Evolutionary conservation across 2,113 vertebrate species (phyloP), one percentile per base, ranked within the genome.

Genomic region (Dipodomys ordii): DNA sequence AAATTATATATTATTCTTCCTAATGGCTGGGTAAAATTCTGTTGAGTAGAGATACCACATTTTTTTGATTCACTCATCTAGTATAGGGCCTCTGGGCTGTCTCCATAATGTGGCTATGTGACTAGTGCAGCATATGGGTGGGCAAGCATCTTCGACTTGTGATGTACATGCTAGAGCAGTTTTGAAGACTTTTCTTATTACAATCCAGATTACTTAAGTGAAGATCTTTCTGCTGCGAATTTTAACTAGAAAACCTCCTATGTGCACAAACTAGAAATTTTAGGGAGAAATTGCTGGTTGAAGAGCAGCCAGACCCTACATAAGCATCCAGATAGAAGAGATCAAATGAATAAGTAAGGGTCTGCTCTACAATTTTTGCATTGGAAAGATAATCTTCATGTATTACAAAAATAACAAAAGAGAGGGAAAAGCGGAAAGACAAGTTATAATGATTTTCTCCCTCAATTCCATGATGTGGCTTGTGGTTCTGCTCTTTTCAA

Each of bases 401-500:
- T 4, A 11, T n/a, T n/a, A 57, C n/a, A 77, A 53, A 95, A 88
- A 73, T 32, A 94, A 35, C 67, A 80, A 62, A 11, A 88, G 81
- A 89, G 39, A 25, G 71, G 15, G 22, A 8, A n/a, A 74, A 74
- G 25, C 62, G 60, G 77, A 93, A 86, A 72, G 53, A 49, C 49
- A 57, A 57, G 3, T 57, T 57, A 57, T 13, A 44, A 71, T 76
- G 19, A 76, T 83, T 93, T 91, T 89, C 83, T 79, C 73, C 74
- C 23, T 92, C 7, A 1, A 28, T 86, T 88, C 74, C 62, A 11
- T 35, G 74, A 7, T 90, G 0, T 74, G 71, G 25, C 30, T 76
- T 88, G 76, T 78, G 39, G n/a, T 25, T 92, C 65, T 83, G 27
- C 44, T 93, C 77, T 87, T 92, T 94, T 80, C 88, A 94, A 74